Evolutionary conservation across 2,797 vertebrate species (phyloP).

Genomic region (Notamacropus eugenii): DNA sequence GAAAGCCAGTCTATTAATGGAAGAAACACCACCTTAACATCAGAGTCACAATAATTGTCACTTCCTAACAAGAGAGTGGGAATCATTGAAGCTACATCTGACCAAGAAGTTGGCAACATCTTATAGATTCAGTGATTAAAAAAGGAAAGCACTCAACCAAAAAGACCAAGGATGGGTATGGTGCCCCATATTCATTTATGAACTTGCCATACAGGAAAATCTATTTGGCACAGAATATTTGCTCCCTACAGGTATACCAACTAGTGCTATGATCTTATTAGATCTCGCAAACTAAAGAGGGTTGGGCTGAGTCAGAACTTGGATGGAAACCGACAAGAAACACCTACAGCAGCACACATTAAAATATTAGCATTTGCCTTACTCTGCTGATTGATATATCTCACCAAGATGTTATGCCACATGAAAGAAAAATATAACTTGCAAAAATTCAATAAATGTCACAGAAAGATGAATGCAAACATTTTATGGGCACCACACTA

Average conservation of each 20-base stretch:
- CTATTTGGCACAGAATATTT: conserved; percentile 65
- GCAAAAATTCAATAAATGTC: conserved; percentile 27
- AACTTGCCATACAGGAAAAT: conserved; percentile 63
- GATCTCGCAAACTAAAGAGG: conserved; percentile 59
- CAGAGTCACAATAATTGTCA: conserved; percentile 69
- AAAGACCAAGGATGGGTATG: neutral
- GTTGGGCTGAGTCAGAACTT: conserved; percentile 66
- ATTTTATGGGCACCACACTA: conserved; percentile 13
- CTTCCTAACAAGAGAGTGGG: conserved; percentile 54
- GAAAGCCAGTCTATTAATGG: conserved; percentile 44
- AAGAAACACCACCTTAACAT: conserved; percentile 59
- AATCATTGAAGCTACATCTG: conserved; percentile 34
- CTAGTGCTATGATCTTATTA: conserved; percentile 66
- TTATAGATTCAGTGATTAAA: conserved; percentile 56
- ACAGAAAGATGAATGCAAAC: conserved; percentile 53
- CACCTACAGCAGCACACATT: conserved; percentile 45
- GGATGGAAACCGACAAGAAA: conserved; percentile 61
- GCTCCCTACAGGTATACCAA: conserved; percentile 68
- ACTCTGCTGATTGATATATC: conserved; percentile 33
- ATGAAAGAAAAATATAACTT: conserved; percentile 54
- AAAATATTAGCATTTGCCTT: conserved; percentile 47
- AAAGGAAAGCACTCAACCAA: conserved; percentile 35
- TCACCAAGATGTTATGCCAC: conserved; percentile 35
- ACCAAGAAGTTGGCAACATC: conserved; percentile 54
- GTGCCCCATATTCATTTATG: conserved; percentile 22